These are phyloP conservation scores for Cyanoderma ruficeps DNA, from an alignment of 2,113 vertebrate genomes.

Conservation along the genomic window DNA sequence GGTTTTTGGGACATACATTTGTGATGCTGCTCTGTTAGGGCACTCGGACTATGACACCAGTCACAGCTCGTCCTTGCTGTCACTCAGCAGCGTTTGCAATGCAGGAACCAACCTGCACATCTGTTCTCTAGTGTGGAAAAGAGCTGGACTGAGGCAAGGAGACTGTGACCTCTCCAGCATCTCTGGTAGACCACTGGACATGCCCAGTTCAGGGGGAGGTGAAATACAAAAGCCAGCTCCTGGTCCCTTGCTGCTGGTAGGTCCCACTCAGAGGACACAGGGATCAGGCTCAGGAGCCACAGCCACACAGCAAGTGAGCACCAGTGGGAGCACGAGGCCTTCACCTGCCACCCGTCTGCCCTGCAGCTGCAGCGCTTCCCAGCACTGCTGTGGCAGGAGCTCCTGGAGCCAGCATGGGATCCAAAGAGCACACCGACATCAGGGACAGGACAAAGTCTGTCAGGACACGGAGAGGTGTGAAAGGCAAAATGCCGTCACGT, in stretches of 20 bases:
- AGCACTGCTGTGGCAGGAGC: not conserved
- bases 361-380: accelerated
- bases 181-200: not conserved
- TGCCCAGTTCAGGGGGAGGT: not conserved
- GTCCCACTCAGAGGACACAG: not conserved
- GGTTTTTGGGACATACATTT: not conserved
- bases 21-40: not conserved
- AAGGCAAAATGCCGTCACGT: not conserved
- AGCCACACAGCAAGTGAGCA: accelerated
- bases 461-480: not conserved
- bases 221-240: not conserved
- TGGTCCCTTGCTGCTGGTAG: not conserved
- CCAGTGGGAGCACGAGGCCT: not conserved
- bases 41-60: not conserved
- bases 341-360: accelerated
- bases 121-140: not conserved
- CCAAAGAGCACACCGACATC: not conserved
- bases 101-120: not conserved
- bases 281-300: not conserved
- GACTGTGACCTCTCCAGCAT: not conserved
- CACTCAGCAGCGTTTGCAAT: not conserved
- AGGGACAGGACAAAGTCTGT: conserved; percentile 56
- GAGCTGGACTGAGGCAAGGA: accelerated
- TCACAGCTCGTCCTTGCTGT: not conserved
- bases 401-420: not conserved